These are phyloP conservation scores for Drosophila sordidapex DNA, from an alignment of 2,888 invertebrate genomes.

Conservation along the genomic window DNA sequence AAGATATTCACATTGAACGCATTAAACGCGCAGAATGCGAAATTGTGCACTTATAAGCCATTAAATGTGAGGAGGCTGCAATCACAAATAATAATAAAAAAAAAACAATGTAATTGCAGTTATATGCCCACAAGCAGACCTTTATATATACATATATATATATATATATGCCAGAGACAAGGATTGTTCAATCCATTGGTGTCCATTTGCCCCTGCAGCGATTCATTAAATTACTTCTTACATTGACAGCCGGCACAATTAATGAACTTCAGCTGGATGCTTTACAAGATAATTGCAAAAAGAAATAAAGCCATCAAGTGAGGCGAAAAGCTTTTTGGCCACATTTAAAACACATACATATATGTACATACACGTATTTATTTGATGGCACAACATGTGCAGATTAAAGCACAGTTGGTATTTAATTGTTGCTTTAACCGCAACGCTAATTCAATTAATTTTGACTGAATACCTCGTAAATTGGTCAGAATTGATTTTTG, in stretches of 20 bases:
- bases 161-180: slow-evolving; percentile 1
- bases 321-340: background rate
- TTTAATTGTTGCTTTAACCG: background rate
- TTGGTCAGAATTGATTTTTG: slow-evolving; percentile 60
- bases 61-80: slow-evolving; percentile 28
- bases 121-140: background rate
- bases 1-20: slow-evolving; percentile 42
- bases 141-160: background rate
- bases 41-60: slow-evolving; percentile 38
- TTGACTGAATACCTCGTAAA: slow-evolving; percentile 46
- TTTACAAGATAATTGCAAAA: slow-evolving; percentile 2
- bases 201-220: slow-evolving; percentile 25
- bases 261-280: slow-evolving; percentile 30
- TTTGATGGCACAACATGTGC: background rate
- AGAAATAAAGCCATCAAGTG: slow-evolving; percentile 16
- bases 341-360: slow-evolving; percentile 5
- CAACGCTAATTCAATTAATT: slow-evolving; percentile 65
- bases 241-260: slow-evolving; percentile 22
- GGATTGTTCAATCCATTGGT: slow-evolving; percentile 6
- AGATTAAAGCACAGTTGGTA: slow-evolving; percentile 17
- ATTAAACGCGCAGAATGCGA: slow-evolving; percentile 30
- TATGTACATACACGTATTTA: background rate
- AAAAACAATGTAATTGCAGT: slow-evolving; percentile 57
- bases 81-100: slow-evolving; percentile 1
- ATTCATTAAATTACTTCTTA: slow-evolving; percentile 46